Conservation (phyloP, 2,888 invertebrate species). For the Troides oblongomaculatus region DNA sequence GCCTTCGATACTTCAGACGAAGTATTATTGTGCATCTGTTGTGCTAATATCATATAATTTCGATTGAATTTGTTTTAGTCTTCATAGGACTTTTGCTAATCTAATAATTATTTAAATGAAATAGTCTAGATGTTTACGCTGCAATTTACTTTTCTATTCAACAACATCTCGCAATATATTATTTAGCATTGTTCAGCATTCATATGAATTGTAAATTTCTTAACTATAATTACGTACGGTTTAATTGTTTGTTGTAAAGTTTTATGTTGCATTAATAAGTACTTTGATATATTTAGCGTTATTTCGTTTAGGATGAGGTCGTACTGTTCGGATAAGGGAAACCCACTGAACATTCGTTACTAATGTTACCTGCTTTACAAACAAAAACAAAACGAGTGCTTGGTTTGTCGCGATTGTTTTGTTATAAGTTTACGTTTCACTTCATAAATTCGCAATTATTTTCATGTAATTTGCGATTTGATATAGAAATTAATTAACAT, state of each 20-base stretch:
- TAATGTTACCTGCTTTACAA: neutral
- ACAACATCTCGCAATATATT: conserved; percentile 36
- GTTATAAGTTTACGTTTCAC: neutral
- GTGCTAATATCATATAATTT: conserved; percentile 34
- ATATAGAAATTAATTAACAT: neutral
- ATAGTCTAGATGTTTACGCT: conserved; percentile 49
- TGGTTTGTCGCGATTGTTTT: neutral
- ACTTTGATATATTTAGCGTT: conserved; percentile 56
- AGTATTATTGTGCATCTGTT: conserved; percentile 37
- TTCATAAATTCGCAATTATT: neutral
- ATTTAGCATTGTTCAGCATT: conserved; percentile 28
- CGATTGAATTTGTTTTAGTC: conserved; percentile 35
- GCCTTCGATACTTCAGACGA: conserved; percentile 43
- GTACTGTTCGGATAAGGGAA: conserved; percentile 41
- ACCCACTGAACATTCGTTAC: conserved; percentile 33
- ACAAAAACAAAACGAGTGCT: neutral
- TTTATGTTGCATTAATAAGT: conserved; percentile 51
- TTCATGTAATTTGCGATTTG: neutral
- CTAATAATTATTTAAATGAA: conserved; percentile 51
- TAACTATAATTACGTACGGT: conserved; percentile 35
- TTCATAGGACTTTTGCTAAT: conserved; percentile 44
- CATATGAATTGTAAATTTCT: conserved; percentile 30
- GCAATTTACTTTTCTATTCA: conserved; percentile 41
- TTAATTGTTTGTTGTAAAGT: conserved; percentile 44
- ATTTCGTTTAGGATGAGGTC: conserved; percentile 49